Conservation (phyloP, 2,888 invertebrate species). For the Seira sanloemensis region DNA sequence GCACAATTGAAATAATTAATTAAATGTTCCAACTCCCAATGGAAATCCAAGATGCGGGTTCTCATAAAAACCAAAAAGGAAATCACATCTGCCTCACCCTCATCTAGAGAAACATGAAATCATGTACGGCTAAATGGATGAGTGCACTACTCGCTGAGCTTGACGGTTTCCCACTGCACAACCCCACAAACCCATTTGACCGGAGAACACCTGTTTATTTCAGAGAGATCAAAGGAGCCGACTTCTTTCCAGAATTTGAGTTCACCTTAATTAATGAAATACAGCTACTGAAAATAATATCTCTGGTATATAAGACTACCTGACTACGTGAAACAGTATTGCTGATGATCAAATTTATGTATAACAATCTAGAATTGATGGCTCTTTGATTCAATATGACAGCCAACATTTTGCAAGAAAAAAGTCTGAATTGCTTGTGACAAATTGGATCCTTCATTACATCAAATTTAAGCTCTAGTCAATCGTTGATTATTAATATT, state of each 20-base stretch:
- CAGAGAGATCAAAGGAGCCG: slow-evolving; percentile 68
- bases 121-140: slow-evolving; percentile 35
- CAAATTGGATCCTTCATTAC: not conserved
- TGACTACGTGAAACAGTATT: slow-evolving; percentile 29
- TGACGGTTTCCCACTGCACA: too few species aligned
- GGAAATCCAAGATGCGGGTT: too few species aligned
- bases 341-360: not conserved
- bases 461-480: not conserved
- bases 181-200: slow-evolving; percentile 67
- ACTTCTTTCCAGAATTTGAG: slow-evolving; percentile 57
- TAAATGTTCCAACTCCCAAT: too few species aligned
- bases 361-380: not conserved
- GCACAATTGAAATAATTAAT: too few species aligned
- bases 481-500: too few species aligned
- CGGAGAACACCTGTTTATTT: slow-evolving; percentile 69
- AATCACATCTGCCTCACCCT: not conserved
- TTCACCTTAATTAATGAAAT: slow-evolving; percentile 71
- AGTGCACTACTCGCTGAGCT: slow-evolving; percentile 27
- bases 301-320: slow-evolving; percentile 31
- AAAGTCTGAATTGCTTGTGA: not conserved
- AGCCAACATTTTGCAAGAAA: not conserved
- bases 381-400: slow-evolving; percentile 5
- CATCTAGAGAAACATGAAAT: slow-evolving; percentile 24
- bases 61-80: too few species aligned
- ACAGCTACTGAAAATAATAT: slow-evolving; percentile 67